Conservation (phyloP, 2,888 invertebrate genomes). For the Eupithecia vulgata region DNA sequence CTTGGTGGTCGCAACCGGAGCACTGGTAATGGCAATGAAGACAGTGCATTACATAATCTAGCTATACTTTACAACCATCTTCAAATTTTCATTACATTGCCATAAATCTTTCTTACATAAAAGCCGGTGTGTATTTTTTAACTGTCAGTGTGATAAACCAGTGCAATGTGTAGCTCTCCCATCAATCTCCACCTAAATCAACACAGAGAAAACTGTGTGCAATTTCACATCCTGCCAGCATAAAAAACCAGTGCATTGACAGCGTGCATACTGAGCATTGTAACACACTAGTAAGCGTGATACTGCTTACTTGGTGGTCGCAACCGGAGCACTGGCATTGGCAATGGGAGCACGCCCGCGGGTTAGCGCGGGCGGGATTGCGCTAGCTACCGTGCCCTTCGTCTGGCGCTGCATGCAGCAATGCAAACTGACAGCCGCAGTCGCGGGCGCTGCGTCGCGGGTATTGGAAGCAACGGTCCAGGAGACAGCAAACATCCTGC, state of each 20-base stretch:
- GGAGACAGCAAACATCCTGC: conserved; percentile 93
- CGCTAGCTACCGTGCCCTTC: conserved; percentile 84
- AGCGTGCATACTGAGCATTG: conserved; percentile 54
- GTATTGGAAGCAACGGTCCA: conserved; percentile 95
- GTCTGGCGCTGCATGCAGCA: conserved; percentile 93
- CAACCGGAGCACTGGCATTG: conserved; percentile 79
- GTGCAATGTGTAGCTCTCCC: not conserved
- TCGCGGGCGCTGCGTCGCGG: conserved; percentile 91
- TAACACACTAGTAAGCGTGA: conserved; percentile 74
- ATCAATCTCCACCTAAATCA: not conserved
- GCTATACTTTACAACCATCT: too few relatives aligned
- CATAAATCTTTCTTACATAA: not conserved
- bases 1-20: conserved; percentile 80
- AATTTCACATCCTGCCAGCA: not conserved
- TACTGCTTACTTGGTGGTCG: conserved; percentile 81
- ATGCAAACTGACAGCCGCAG: conserved; percentile 95
- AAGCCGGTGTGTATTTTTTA: not conserved
- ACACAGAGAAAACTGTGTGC: not conserved
- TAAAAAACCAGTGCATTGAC: conserved; percentile 38
- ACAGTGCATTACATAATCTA: too few relatives aligned
- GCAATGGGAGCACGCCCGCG: conserved; percentile 81
- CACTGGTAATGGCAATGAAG: conserved; percentile 80
- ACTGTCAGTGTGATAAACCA: not conserved
- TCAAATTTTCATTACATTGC: not conserved
- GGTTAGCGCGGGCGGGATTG: conserved; percentile 75